Base-by-base conservation (phyloP, 2,113 vertebrate genomes). In the Deroptyus accipitrinus region DNA sequence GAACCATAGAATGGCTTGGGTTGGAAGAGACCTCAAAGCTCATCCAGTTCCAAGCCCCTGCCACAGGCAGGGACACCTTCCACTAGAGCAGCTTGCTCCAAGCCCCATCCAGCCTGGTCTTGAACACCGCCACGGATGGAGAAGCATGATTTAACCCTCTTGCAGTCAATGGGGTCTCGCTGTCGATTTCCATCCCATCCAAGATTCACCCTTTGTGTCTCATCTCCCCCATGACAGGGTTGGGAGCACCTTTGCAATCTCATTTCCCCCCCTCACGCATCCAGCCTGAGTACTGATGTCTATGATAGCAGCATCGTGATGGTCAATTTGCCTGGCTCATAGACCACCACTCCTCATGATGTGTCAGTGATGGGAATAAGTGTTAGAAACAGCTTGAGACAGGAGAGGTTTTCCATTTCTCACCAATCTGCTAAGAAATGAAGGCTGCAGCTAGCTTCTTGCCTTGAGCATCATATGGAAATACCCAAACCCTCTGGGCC, bases 241-340 rank as follows among this genome's bases (percentile, higher is more conserved):
- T 48, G 57, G 73, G 22, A 73, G 10, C 31, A 54, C 31, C n/a
- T 59, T 3, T 77, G 27, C 31, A 11, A 44, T 37, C 33, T 46
- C 11, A 2, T 42, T 72, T 16, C 2, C 20, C 11, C 24, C 2
- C 13, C 67, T 28, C 68, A 85, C 1, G 11, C 48, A 59, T 41
- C 64, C 61, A 49, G 24, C 44, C 18, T 17, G 31, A 42, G 44
- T 37, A 62, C 20, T 17, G 27, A 44, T 10, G 41, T 12, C 79
- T 76, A 10, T 0, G 0, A 37, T 30, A 1, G 0, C 13, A 54
- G 35, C 17, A 41, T 24, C 2, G 0, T 35, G 31, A 10, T 10
- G 66, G 39, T 13, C 59, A 33, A 3, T 35, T 31, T 67, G 7
- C 42, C 52, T 30, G 70, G 27, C 39, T 74, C 54, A 24, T 1